Conservation (phyloP, 1,140 invertebrate species). For the Drosophila biarmipes region DNA sequence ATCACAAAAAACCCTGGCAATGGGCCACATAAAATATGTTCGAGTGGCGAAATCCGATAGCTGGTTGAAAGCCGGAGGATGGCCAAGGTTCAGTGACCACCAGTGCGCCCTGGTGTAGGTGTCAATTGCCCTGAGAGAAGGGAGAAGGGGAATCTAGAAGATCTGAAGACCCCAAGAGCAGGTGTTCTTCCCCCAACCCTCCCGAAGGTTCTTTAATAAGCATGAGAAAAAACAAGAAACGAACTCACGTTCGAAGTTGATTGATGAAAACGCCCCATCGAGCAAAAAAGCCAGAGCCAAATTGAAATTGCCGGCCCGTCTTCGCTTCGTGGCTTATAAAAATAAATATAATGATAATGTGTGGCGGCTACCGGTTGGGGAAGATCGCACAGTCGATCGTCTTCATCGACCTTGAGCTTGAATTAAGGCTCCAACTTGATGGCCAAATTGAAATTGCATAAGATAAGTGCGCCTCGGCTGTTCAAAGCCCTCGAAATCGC, state of each 20-base stretch:
- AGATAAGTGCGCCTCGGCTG: constrained; percentile 1
- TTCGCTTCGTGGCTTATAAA: constrained; percentile 62
- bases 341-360: constrained; percentile 76
- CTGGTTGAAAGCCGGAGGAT: neutral
- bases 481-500: constrained; percentile 23
- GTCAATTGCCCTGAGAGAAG: constrained; percentile 51
- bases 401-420: constrained; percentile 72
- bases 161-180: constrained; percentile 8
- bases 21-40: constrained; percentile 23
- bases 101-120: constrained; percentile 51
- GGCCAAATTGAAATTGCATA: constrained; percentile 57
- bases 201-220: constrained; percentile 37
- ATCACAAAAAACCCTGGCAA: constrained; percentile 50
- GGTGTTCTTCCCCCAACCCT: neutral
- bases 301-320: constrained; percentile 55
- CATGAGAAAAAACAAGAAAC: constrained; percentile 49
- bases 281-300: constrained; percentile 12
- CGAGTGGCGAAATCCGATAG: constrained; percentile 18
- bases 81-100: constrained; percentile 66
- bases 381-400: constrained; percentile 14
- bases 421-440: constrained; percentile 65
- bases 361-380: constrained; percentile 61
- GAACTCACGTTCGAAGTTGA: constrained; percentile 61
- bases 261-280: constrained; percentile 75
- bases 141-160: neutral